Evolutionary conservation across 2,797 vertebrate species (phyloP).

Genomic region (Myiotriccus ornatus): DNA sequence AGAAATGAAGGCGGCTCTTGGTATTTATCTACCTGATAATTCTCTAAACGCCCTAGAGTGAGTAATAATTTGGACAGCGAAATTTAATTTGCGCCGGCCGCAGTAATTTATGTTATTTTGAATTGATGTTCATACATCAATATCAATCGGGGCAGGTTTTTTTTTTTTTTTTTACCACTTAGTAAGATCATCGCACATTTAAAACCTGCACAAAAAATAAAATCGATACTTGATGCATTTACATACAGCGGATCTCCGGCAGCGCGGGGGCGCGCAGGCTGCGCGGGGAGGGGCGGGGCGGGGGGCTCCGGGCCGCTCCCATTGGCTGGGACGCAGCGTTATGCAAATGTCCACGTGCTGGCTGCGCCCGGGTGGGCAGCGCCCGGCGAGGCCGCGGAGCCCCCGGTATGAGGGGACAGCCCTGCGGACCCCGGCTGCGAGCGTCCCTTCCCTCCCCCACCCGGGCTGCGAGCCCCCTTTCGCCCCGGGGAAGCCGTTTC

Average conservation of each 20-base stretch:
- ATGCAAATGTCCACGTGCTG: constrained; percentile 44
- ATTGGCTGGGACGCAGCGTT: background rate
- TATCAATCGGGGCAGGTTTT: constrained; percentile 16
- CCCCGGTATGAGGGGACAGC: background rate
- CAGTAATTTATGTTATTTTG: constrained; percentile 32
- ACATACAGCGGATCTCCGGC: background rate
- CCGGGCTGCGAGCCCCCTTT: background rate
- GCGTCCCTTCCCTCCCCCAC: background rate
- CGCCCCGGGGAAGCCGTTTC: background rate
- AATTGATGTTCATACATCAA: constrained; percentile 15
- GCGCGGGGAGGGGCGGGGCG: background rate
- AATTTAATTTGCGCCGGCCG: constrained; percentile 32
- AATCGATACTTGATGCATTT: background rate
- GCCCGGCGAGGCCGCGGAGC: background rate
- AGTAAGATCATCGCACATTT: constrained; percentile 63
- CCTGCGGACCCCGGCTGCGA: background rate
- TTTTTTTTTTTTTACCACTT: constrained; percentile 51
- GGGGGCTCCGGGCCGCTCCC: background rate
- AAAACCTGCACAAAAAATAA: background rate
- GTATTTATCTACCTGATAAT: background rate
- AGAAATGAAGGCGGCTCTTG: background rate
- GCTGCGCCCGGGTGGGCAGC: background rate
- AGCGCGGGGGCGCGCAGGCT: background rate
- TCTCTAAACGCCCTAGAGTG: background rate
- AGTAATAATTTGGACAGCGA: constrained; percentile 18